Evolutionary conservation across 2,888 invertebrate species (phyloP).

Genomic region (Hirudinaria manillensis): DNA sequence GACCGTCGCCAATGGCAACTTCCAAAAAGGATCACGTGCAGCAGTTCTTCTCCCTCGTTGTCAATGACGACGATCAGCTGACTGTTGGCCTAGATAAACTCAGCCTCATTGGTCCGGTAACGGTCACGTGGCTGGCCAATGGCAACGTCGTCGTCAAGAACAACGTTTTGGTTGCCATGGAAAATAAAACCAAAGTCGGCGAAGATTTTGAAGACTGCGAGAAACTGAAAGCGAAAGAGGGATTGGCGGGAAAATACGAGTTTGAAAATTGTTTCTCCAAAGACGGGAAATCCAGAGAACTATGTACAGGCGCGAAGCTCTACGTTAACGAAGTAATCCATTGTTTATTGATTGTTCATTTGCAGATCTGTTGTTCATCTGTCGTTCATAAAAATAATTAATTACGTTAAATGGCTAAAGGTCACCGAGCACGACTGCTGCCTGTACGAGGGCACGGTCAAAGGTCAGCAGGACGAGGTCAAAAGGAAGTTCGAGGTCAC

Average conservation of each 20-base stretch:
- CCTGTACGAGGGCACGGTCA: not conserved
- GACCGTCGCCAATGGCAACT: not conserved
- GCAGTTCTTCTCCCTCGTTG: not conserved
- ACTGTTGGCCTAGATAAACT: conserved; percentile 8
- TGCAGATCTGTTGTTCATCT: too few species aligned
- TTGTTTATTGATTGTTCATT: too few species aligned
- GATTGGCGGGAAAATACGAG: not conserved
- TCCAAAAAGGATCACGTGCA: not conserved
- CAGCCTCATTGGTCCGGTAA: not conserved
- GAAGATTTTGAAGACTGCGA: not conserved
- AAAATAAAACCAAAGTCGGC: not conserved
- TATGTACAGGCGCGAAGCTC: not conserved
- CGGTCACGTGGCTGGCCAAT: not conserved
- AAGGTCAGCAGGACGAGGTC: not conserved
- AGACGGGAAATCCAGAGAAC: not conserved
- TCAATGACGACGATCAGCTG: conserved; percentile 15
- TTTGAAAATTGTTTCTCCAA: not conserved
- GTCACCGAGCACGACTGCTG: not conserved
- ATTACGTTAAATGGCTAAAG: not conserved
- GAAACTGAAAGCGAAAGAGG: not conserved
- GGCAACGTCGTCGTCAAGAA: conserved; percentile 5
- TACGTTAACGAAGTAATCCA: not conserved
- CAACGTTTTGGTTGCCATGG: not conserved
- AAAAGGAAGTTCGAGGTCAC: conserved; percentile 11
- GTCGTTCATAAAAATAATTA: not conserved